Percentiles rank a stretch among this genome's conserved stretches.
Conservation (phyloP, 2,888 invertebrate genomes). For the Tanytarsus gracilentus region DNA sequence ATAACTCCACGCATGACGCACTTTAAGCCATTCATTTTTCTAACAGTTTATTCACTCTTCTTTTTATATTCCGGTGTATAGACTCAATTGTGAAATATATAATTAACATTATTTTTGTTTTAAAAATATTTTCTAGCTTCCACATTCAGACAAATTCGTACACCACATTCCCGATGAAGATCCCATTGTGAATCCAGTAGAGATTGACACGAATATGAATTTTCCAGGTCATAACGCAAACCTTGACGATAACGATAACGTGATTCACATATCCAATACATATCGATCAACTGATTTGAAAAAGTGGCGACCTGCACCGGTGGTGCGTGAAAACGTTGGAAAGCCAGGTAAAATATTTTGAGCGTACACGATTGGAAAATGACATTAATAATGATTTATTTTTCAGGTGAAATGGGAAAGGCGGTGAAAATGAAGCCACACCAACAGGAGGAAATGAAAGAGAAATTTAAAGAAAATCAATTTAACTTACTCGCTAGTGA, state of each 20-base stretch:
- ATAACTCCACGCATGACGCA: constrained; percentile 1
- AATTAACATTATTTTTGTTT: background rate
- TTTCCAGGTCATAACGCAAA: constrained; percentile 38
- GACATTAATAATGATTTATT: constrained; percentile 14
- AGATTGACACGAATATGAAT: constrained; percentile 42
- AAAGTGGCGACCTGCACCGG: constrained; percentile 64
- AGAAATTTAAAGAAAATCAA: constrained; percentile 96
- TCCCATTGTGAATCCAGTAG: constrained; percentile 42
- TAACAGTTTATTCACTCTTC: background rate
- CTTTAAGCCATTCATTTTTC: too few species aligned
- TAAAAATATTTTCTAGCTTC: background rate
- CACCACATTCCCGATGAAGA: constrained; percentile 36
- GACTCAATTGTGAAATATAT: background rate
- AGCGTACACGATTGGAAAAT: constrained; percentile 59
- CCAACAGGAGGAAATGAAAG: constrained; percentile 80
- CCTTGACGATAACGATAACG: constrained; percentile 34
- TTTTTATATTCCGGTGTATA: background rate
- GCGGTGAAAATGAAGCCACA: constrained; percentile 84
- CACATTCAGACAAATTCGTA: background rate
- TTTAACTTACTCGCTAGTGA: constrained; percentile 97
- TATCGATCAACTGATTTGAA: constrained; percentile 47
- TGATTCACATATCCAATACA: constrained; percentile 36
- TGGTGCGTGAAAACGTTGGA: constrained; percentile 56
- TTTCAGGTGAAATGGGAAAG: constrained; percentile 44
- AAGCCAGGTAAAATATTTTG: constrained; percentile 87